A percentile compares a stretch with the other conserved stretches of the same genome.
These are phyloP conservation scores for Potamilus streckersoni DNA, from an alignment of 1,140 invertebrate genomes.

Conservation along the genomic window DNA sequence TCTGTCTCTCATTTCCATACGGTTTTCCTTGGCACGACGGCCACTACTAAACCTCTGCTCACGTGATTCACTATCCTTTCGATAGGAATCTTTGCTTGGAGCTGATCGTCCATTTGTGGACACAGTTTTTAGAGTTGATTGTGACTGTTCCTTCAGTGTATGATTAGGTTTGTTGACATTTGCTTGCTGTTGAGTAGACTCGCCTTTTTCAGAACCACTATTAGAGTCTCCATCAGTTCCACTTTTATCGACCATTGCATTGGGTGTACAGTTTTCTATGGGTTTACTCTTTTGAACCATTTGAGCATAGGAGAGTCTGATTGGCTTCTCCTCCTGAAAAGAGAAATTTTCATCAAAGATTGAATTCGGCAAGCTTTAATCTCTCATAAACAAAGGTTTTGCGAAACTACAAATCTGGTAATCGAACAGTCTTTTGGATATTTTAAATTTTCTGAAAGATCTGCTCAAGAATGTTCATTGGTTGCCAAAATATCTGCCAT, in stretches of 20 bases:
- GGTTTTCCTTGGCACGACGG: slow-evolving; percentile 54
- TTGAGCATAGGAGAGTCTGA: slow-evolving; percentile 83
- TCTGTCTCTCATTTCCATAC: slow-evolving; percentile 29
- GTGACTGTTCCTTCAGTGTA: slow-evolving; percentile 55
- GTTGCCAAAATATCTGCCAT: no score
- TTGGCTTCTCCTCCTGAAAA: slow-evolving; percentile 46
- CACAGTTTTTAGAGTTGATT: slow-evolving; percentile 37
- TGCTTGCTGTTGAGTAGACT: slow-evolving; percentile 13
- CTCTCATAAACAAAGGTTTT: no score
- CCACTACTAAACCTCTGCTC: slow-evolving; percentile 40
- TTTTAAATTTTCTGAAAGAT: no score
- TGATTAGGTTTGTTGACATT: slow-evolving; percentile 22
- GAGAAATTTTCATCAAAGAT: neutral
- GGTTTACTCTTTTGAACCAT: slow-evolving; percentile 76
- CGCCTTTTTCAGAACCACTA: slow-evolving; percentile 32
- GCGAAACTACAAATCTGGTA: no score
- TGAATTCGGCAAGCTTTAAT: no score
- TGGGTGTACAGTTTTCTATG: slow-evolving; percentile 40
- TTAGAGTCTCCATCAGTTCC: slow-evolving; percentile 1
- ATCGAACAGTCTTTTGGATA: no score
- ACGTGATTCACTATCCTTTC: slow-evolving; percentile 41
- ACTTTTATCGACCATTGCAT: slow-evolving; percentile 16
- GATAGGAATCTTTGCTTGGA: slow-evolving; percentile 44
- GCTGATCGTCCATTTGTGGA: slow-evolving; percentile 32
- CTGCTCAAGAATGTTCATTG: no score